phyloP scores from a whole-genome alignment of 1,140 invertebrate genomes.

The Conopomorpha cramerella region DNA sequence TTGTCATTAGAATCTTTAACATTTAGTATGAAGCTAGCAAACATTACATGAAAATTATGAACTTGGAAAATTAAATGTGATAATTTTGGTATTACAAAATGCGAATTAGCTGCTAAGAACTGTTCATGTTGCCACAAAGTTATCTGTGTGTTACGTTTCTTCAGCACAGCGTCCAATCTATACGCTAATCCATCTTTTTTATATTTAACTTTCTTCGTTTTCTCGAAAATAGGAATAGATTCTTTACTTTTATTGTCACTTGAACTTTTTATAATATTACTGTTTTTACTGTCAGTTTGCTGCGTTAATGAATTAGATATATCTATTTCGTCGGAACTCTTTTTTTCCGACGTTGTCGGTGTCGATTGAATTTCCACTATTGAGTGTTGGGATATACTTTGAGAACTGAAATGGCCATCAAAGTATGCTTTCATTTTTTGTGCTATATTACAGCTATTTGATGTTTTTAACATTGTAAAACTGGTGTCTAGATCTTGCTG shows the following conservation, averaged over 20 bases:
- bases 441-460: slow-evolving; percentile 13
- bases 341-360: slow-evolving; percentile 16
- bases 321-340: slow-evolving; percentile 14
- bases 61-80: slow-evolving; percentile 16
- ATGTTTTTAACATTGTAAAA: slow-evolving; percentile 2
- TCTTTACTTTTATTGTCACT: no score
- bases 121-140: slow-evolving; percentile 42
- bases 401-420: slow-evolving; percentile 25
- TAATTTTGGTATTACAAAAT: slow-evolving; percentile 34
- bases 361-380: slow-evolving; percentile 27
- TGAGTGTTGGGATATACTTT: slow-evolving; percentile 23
- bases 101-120: slow-evolving; percentile 36
- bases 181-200: slow-evolving; percentile 39
- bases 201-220: slow-evolving; percentile 27
- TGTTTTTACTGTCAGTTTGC: slow-evolving; percentile 3
- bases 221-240: slow-evolving; percentile 6
- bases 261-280: slow-evolving; percentile 8
- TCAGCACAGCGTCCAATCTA: slow-evolving; percentile 22
- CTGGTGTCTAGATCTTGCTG: slow-evolving; percentile 5
- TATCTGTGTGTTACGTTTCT: slow-evolving; percentile 33
- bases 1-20: slow-evolving; percentile 14
- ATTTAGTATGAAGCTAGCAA: slow-evolving; percentile 22
- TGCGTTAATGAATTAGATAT: slow-evolving; percentile 17
- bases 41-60: slow-evolving; percentile 6
- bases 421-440: slow-evolving; percentile 32